Conservation (phyloP, 2,888 invertebrate genomes). For the Agriotes lineatus region DNA sequence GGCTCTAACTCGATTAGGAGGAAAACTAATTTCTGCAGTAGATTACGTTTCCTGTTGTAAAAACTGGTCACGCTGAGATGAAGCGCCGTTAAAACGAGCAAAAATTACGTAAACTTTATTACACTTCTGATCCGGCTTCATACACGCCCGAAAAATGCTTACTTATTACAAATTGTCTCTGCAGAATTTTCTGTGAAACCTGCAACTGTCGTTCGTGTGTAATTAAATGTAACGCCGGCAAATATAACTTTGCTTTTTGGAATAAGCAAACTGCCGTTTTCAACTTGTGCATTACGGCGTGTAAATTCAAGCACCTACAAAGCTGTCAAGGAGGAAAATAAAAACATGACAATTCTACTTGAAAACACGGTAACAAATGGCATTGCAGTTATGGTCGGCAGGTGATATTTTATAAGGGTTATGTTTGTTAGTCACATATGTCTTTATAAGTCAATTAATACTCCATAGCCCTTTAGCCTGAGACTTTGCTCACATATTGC, state of each 20-base stretch:
- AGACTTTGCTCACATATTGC: too few species aligned
- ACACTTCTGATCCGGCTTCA: conserved; percentile 19
- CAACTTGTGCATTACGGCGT: too few species aligned
- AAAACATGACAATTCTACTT: too few species aligned
- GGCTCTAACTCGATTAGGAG: conserved; percentile 27
- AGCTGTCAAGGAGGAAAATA: too few species aligned
- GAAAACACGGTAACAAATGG: too few species aligned
- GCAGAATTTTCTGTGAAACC: neutral
- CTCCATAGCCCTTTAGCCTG: too few species aligned
- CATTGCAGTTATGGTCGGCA: too few species aligned
- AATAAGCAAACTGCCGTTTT: too few species aligned
- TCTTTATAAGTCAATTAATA: too few species aligned
- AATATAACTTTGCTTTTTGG: neutral
- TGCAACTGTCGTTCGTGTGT: neutral
- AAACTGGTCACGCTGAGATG: conserved; percentile 22
- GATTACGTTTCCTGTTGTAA: conserved; percentile 22
- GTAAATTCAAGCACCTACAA: too few species aligned
- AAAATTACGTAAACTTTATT: conserved; percentile 23
- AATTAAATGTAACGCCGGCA: neutral
- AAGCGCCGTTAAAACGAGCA: conserved; percentile 22
- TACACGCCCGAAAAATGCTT: neutral
- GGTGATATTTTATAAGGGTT: too few species aligned
- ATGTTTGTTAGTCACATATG: too few species aligned
- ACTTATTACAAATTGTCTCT: conserved; percentile 6
- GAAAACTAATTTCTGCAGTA: conserved; percentile 30